Percentiles rank a stretch among this genome's conserved stretches.
Conservation (phyloP, 92 coral and sea anemone genomes). For the Scolanthus callimorphus region DNA sequence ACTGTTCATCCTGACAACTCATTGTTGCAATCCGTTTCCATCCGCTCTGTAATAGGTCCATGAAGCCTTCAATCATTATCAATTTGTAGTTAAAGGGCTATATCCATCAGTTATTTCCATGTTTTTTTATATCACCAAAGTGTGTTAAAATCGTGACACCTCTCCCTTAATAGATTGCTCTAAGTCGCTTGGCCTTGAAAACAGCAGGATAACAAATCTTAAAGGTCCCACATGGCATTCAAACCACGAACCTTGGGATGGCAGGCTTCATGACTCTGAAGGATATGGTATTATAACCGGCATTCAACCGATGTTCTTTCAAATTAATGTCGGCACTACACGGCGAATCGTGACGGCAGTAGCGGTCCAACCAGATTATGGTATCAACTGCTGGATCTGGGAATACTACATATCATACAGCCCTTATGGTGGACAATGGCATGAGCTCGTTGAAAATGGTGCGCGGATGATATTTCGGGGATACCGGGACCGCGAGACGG, state of each 20-base stretch:
- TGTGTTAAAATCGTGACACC: too few species aligned
- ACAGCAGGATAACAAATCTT: background rate
- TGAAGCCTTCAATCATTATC: too few species aligned
- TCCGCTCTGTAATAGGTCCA: too few species aligned
- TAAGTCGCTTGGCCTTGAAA: constrained; percentile 38
- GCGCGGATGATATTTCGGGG: constrained; percentile 28
- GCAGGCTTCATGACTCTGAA: background rate
- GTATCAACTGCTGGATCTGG: background rate
- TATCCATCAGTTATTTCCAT: too few species aligned
- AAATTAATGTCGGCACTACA: background rate
- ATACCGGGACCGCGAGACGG: constrained; percentile 21
- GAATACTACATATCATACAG: constrained; percentile 42
- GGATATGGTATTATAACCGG: constrained; percentile 5
- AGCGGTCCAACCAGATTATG: constrained; percentile 31
- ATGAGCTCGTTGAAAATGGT: constrained; percentile 37
- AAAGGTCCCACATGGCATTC: background rate
- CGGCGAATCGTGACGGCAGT: constrained; percentile 22
- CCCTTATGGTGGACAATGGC: constrained; percentile 30
- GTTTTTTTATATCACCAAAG: too few species aligned
- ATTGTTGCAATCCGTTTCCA: too few species aligned
- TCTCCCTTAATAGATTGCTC: constrained; percentile 47
- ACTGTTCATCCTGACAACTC: too few species aligned
- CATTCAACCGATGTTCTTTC: background rate
- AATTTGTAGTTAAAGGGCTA: too few species aligned
- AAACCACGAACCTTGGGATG: background rate